Conservation (phyloP, 2,888 invertebrate species). For the Charanyca ferruginea region DNA sequence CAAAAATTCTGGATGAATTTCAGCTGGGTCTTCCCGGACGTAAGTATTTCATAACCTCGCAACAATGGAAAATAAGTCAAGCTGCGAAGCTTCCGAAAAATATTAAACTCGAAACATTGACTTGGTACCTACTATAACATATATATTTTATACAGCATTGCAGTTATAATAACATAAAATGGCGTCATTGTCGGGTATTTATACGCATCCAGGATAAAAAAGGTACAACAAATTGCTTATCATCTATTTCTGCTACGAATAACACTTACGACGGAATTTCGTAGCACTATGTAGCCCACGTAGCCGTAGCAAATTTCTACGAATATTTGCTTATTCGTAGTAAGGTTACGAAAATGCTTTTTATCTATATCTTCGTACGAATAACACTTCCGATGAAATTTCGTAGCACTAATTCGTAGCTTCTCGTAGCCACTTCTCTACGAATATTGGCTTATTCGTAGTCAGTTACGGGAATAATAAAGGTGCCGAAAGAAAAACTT, state of each 20-base stretch:
- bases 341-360: background rate
- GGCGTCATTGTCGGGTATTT: background rate
- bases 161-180: conserved; percentile 10
- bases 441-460: conserved; percentile 41
- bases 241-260: conserved; percentile 28
- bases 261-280: conserved; percentile 20
- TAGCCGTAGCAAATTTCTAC: conserved; percentile 50
- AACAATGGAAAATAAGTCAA: conserved; percentile 51
- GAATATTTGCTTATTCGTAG: conserved; percentile 41
- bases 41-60: conserved; percentile 41
- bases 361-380: conserved; percentile 29
- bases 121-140: conserved; percentile 9
- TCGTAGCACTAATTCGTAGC: conserved; percentile 55
- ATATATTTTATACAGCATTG: conserved; percentile 19
- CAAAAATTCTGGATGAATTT: conserved; percentile 33
- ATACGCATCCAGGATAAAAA: conserved; percentile 29
- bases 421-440: conserved; percentile 45
- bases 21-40: conserved; percentile 20
- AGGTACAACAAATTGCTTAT: background rate
- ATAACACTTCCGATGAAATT: conserved; percentile 16
- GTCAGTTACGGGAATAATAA: conserved; percentile 8
- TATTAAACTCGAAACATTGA: conserved; percentile 30
- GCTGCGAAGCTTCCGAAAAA: conserved; percentile 33
- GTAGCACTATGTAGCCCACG: conserved; percentile 52
- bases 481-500: conserved; percentile 17